A percentile compares a stretch with the other conserved stretches of the same genome.
phyloP scores from a whole-genome alignment of 2,888 invertebrate genomes.

The Seira sanloemensis region DNA sequence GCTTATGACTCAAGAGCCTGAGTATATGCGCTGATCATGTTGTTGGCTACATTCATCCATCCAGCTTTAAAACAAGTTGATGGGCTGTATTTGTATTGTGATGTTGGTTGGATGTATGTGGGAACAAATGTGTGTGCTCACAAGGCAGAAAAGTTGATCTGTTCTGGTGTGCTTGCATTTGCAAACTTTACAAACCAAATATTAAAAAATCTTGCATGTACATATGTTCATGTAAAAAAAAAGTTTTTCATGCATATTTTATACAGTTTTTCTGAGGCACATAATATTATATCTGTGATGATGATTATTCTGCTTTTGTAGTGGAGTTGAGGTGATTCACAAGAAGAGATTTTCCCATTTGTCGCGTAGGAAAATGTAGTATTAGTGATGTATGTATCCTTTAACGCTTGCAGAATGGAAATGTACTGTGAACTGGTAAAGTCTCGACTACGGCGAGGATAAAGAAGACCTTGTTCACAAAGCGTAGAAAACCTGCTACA shows the following conservation, averaged over 20 bases:
- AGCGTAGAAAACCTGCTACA: background rate
- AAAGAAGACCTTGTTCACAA: constrained; percentile 5
- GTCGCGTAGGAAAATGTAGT: background rate
- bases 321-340: constrained; percentile 5
- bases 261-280: background rate
- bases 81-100: constrained; percentile 2
- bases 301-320: background rate
- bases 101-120: constrained; percentile 9
- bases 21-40: too few relatives aligned
- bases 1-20: too few relatives aligned
- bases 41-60: background rate
- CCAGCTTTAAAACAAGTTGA: constrained; percentile 14
- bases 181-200: background rate
- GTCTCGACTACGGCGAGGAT: background rate
- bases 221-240: background rate
- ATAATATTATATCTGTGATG: too few relatives aligned
- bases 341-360: background rate
- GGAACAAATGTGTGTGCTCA: constrained; percentile 11
- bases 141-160: constrained; percentile 13
- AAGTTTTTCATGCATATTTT: background rate
- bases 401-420: background rate
- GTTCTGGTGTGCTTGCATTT: background rate
- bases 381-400: background rate
- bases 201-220: background rate
- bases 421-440: background rate